Base-by-base conservation (phyloP, 2,888 invertebrate species). In the Acanthacorydalis orientalis region DNA sequence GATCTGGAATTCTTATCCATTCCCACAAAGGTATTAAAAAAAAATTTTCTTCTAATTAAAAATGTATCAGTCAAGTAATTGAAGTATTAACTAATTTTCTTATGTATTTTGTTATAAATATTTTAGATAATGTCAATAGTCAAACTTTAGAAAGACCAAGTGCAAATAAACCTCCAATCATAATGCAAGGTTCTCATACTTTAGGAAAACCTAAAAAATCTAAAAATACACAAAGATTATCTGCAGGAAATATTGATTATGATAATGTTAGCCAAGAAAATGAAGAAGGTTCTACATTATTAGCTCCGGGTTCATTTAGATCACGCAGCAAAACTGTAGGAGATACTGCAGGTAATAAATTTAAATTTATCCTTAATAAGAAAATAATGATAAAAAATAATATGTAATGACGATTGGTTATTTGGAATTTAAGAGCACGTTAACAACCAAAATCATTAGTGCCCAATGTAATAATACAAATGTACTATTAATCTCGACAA, bases 281-380 rank as follows among this genome's bases (percentile, higher is more conserved):
- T 11, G 84, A 84, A 46, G 77, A 78, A 53, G 64, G 73, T 62
- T 68, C 71, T 16, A 58, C 68, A 50, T 23, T 23, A 23, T 23
- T 23, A 23, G 60, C 67, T 50, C 59, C 65, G 54, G 65, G 68
- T 44, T 66, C 60, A 47, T 89, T 90, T 67, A 75, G 90, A 57
- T 78, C 81, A 55, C 77, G 92, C 58, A 91, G 91, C 70, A 90
- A 87, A 71, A 92, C 90, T n/a, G 77, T 91, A 54, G 86, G 89
- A 55, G 91, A 92, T 64, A 74, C 81, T 49, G 74, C 78, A 58
- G 86, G 86, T 84, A 23, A 23, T 23, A 23, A 4, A 23, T 23
- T 6, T 23, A 2, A 23, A 23, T 23, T 23, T 23, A 23, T 23
- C 23, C 2, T 23, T 6, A 23, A 23, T 23, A 23, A 23, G n/a